Evolutionary conservation across 2,888 invertebrate species (phyloP), one percentile per base, ranked within the genome.

Genomic region (Euzophera pinguis): DNA sequence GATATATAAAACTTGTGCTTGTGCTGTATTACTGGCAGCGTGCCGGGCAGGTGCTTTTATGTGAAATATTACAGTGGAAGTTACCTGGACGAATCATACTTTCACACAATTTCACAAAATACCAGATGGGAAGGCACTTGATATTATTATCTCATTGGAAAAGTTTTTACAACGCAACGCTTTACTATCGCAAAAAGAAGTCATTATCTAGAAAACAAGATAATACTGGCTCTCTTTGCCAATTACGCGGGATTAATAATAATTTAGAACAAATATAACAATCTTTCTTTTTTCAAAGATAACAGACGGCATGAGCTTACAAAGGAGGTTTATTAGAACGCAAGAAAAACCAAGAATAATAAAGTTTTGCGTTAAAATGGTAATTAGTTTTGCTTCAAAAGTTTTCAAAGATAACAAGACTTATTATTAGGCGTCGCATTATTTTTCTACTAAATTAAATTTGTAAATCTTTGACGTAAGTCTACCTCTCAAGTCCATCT

Each of bases 11-110:
- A 90, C 75, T 84, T 86, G 90, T 90, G 90, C 90, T 84, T 84
- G 90, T 90, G 90, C 90, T 85, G 78, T 76, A 81, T 79, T 89
- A 90, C 90, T 90, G 90, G 90, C 90, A 74, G 90, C 90, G 90
- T 90, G 90, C 89, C 90, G 88, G 87, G 89, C 89, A 89, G 81
- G 90, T 90, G 90, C 90, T 82, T 68, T 79, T 87, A 87, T 82
- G 86, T 87, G 84, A 85, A 86, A 86, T 81, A 88, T 84, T 84
- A 84, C 79, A 75, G 72, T 79, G 78, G 75, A 75, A 77, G 75
- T 85, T 88, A 88, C 87, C 88, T 88, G 86, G 72, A 77, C 79
- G 75, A 81, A 78, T 71, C 67, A 71, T 68, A 75, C 78, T 75
- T 73, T 78, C 77, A 72, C 76, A 78, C 78, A 75, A 63, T 69